These are phyloP conservation scores for Orthosia gothica DNA, from an alignment of 2,888 invertebrate species.

Conservation along the genomic window DNA sequence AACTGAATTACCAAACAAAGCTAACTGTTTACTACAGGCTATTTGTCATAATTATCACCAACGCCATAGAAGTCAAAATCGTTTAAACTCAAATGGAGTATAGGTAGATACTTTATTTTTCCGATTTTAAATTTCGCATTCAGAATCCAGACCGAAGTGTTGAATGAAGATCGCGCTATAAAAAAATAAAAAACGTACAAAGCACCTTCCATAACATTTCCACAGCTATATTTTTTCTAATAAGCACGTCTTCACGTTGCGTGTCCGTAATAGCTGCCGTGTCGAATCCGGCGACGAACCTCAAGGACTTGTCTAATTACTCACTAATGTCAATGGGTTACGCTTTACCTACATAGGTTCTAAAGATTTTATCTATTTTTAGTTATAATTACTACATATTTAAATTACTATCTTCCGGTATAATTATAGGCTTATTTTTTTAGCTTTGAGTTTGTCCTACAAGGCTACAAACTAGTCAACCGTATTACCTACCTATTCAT, in stretches of 20 bases:
- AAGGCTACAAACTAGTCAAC: too few species aligned
- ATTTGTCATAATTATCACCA: too few species aligned
- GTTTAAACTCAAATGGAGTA: too few species aligned
- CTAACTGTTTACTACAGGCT: too few species aligned
- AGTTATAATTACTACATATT: conserved; percentile 18
- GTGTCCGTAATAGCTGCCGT: conserved; percentile 57
- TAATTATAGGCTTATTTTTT: not conserved
- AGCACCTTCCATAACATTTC: not conserved
- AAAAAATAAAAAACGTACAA: not conserved
- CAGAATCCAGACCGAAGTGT: not conserved
- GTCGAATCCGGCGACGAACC: conserved; percentile 49
- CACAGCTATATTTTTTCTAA: conserved; percentile 11
- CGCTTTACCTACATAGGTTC: conserved; percentile 1
- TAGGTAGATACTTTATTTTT: too few species aligned
- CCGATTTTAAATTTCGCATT: too few species aligned
- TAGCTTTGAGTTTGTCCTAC: too few species aligned
- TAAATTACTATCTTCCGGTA: not conserved
- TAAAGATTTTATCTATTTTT: conserved; percentile 25
- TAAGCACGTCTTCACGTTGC: conserved; percentile 36
- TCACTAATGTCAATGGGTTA: conserved; percentile 49
- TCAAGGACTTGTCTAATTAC: conserved; percentile 61
- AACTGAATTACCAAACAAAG: too few species aligned
- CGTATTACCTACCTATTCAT: too few species aligned
- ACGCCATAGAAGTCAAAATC: too few species aligned
- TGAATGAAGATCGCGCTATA: not conserved